These are phyloP conservation scores for Choristoneura fumiferana DNA, from an alignment of 1,140 invertebrate genomes.

Conservation along the genomic window DNA sequence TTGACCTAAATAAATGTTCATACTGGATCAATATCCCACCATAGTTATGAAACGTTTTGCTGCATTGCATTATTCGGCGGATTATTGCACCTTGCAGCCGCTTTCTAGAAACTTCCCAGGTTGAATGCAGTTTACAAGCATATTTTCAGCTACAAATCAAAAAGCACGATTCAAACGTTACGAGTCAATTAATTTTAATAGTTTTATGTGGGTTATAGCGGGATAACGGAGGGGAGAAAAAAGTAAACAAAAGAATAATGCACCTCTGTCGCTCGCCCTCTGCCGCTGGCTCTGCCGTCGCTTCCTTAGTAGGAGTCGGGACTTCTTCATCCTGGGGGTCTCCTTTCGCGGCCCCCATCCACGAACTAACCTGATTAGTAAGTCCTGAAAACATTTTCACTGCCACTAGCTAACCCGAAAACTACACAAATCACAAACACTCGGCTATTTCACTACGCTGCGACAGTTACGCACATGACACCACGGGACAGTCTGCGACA, in stretches of 20 bases:
- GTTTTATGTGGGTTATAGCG: background rate
- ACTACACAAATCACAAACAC: constrained; percentile 67
- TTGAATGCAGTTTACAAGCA: background rate
- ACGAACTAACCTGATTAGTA: constrained; percentile 90
- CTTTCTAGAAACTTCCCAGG: constrained; percentile 4
- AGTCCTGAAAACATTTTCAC: constrained; percentile 90
- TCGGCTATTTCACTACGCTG: constrained; percentile 60
- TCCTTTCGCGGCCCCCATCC: constrained; percentile 87
- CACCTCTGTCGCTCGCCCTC: constrained; percentile 72
- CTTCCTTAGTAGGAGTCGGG: constrained; percentile 83
- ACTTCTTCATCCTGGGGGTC: constrained; percentile 85
- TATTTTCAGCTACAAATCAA: background rate
- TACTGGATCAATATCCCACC: constrained; percentile 18
- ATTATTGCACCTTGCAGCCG: constrained; percentile 8
- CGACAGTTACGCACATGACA: constrained; percentile 71
- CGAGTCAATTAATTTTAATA: constrained; percentile 1
- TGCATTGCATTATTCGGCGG: constrained; percentile 1
- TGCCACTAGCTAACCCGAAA: constrained; percentile 61
- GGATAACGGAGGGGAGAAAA: constrained; percentile 6
- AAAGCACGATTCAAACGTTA: background rate
- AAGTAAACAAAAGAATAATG: constrained; percentile 48
- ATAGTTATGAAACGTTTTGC: constrained; percentile 12
- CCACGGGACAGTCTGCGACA: constrained; percentile 59
- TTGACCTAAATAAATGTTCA: constrained; percentile 7
- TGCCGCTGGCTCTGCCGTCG: constrained; percentile 74